Evolutionary conservation across 2,113 vertebrate genomes (phyloP).

Genomic region (Silurus asotus): DNA sequence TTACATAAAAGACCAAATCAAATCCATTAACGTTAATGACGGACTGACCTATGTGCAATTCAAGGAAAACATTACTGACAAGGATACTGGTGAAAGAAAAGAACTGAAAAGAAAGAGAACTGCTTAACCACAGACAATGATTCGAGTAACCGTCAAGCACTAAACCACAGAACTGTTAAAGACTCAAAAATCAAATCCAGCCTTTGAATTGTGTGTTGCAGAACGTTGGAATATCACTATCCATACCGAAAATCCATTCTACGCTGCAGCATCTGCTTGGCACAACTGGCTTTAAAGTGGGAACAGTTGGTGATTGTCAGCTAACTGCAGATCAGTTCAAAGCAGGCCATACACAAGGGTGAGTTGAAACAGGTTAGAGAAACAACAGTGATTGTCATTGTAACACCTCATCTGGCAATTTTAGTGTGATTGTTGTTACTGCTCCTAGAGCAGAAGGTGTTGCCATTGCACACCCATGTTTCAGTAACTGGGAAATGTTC

Average conservation of each 20-base stretch:
- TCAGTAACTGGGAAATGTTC: slow-evolving; percentile 82
- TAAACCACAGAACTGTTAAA: slow-evolving; percentile 29
- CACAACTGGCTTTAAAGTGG: slow-evolving; percentile 26
- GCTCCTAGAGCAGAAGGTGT: slow-evolving; percentile 71
- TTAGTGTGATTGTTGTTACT: slow-evolving; percentile 63
- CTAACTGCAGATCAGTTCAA: slow-evolving; percentile 35
- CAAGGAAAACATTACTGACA: slow-evolving; percentile 35
- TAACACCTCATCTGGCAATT: slow-evolving; percentile 44
- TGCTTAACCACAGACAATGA: slow-evolving; percentile 38
- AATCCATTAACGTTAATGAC: slow-evolving; percentile 10
- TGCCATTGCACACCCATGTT: slow-evolving; percentile 73
- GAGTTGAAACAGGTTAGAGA: slow-evolving; percentile 37
- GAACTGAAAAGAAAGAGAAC: slow-evolving; percentile 25
- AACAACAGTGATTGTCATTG: slow-evolving; percentile 32
- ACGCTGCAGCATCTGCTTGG: slow-evolving; percentile 17
- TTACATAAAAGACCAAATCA: slow-evolving; percentile 27
- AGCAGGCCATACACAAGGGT: slow-evolving; percentile 35
- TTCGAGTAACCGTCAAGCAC: slow-evolving; percentile 28
- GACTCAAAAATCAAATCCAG: slow-evolving; percentile 12
- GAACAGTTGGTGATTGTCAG: slow-evolving; percentile 27
- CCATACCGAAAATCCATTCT: slow-evolving; percentile 30
- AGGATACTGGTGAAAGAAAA: slow-evolving; percentile 26
- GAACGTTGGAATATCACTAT: slow-evolving; percentile 39
- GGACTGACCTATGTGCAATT: slow-evolving; percentile 33
- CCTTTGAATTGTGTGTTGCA: slow-evolving; percentile 37